Evolutionary conservation across 2,888 invertebrate species (phyloP).

Genomic region (Onchidella celtica): DNA sequence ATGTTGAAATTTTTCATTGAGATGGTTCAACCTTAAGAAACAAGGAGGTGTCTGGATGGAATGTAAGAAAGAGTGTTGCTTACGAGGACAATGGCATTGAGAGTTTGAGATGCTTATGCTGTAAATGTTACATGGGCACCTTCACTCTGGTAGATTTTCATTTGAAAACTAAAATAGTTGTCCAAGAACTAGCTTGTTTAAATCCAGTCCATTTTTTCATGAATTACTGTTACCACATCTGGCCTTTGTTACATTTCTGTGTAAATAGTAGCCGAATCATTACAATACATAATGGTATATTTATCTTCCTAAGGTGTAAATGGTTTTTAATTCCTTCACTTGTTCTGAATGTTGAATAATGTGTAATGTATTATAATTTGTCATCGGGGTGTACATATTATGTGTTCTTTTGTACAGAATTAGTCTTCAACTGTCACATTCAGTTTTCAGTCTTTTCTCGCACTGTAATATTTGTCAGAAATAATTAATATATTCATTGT

Average conservation of each 20-base stretch:
- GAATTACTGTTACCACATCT: neutral
- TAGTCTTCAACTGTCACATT: neutral
- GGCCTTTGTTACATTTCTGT: neutral
- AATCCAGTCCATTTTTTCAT: too few relatives aligned
- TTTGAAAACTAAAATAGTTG: too few relatives aligned
- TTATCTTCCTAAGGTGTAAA: neutral
- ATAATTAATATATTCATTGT: neutral
- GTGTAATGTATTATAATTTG: neutral
- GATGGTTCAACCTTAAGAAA: too few relatives aligned
- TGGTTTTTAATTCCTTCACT: neutral
- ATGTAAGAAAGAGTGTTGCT: too few relatives aligned
- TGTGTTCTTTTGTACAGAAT: neutral
- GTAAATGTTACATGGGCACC: too few relatives aligned
- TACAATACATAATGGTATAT: neutral
- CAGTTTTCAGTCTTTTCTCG: neutral
- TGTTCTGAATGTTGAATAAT: neutral
- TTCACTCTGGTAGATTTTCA: too few relatives aligned
- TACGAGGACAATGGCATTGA: too few relatives aligned
- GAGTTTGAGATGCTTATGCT: too few relatives aligned
- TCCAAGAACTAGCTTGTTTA: too few relatives aligned
- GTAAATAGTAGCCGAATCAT: neutral
- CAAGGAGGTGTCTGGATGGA: too few relatives aligned
- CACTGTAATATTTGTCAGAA: neutral
- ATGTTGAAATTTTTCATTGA: too few relatives aligned
- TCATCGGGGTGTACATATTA: neutral